Conservation (phyloP, 2,797 vertebrate species). For the Acridotheres tristis region DNA sequence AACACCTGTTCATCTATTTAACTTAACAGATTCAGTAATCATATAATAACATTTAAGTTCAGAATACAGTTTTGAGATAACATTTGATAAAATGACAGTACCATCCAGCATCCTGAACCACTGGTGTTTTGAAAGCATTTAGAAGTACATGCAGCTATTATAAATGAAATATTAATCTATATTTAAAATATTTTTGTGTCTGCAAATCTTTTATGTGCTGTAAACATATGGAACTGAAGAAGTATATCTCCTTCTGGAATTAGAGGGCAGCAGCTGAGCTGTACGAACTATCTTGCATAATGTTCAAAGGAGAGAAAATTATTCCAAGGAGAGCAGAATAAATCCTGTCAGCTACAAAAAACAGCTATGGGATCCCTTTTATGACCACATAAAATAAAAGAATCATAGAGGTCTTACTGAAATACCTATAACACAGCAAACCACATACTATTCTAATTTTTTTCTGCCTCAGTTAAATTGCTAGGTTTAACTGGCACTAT, state of each 20-base stretch:
- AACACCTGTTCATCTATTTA: background rate
- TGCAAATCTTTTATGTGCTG: background rate
- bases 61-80: conserved; percentile 19
- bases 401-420: background rate
- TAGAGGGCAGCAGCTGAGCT: background rate
- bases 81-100: background rate
- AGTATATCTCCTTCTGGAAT: background rate
- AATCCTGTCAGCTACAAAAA: background rate
- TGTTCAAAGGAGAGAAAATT: background rate
- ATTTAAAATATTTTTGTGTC: background rate
- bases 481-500: background rate
- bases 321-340: background rate
- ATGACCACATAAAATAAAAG: conserved; percentile 28
- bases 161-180: background rate
- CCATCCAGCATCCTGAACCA: background rate
- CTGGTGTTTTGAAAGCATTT: background rate
- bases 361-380: background rate
- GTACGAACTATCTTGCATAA: background rate
- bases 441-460: background rate
- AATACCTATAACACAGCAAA: background rate
- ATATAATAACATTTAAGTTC: background rate
- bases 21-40: background rate
- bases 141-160: background rate
- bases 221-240: background rate
- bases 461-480: background rate